Conservation (phyloP, 1,140 invertebrate genomes). For the Drosophila bocqueti region DNA sequence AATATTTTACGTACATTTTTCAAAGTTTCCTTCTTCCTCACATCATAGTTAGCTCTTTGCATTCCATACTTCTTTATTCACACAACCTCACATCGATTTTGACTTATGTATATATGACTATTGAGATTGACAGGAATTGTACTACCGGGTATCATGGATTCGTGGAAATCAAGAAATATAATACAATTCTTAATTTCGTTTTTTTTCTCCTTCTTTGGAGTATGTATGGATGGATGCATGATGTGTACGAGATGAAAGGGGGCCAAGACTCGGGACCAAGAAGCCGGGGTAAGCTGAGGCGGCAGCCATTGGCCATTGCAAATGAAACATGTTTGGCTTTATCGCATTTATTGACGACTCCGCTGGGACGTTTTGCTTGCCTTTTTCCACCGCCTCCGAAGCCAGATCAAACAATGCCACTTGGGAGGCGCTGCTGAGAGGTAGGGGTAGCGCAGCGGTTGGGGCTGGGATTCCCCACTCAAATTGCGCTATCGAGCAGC, state of each 20-base stretch:
- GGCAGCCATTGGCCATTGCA: constrained; percentile 65
- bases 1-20: background rate
- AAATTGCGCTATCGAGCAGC: constrained; percentile 74
- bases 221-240: constrained; percentile 38
- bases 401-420: constrained; percentile 77
- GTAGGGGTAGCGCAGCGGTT: background rate
- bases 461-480: constrained; percentile 17
- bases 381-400: constrained; percentile 37
- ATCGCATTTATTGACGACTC: constrained; percentile 83
- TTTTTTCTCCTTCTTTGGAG: background rate
- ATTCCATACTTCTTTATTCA: background rate
- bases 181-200: constrained; percentile 41
- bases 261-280: background rate
- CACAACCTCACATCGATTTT: background rate
- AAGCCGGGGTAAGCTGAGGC: constrained; percentile 24
- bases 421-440: constrained; percentile 18
- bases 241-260: constrained; percentile 48
- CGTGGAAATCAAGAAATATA: constrained; percentile 30
- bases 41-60: background rate
- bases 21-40: too few relatives aligned
- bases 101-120: constrained; percentile 21
- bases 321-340: constrained; percentile 83
- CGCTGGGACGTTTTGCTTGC: constrained; percentile 73
- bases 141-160: constrained; percentile 34
- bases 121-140: constrained; percentile 22